A percentile compares a stretch with the other conserved stretches of the same genome.
Evolutionary conservation across 2,888 invertebrate genomes (phyloP).

Genomic region (Philereme vetulata): DNA sequence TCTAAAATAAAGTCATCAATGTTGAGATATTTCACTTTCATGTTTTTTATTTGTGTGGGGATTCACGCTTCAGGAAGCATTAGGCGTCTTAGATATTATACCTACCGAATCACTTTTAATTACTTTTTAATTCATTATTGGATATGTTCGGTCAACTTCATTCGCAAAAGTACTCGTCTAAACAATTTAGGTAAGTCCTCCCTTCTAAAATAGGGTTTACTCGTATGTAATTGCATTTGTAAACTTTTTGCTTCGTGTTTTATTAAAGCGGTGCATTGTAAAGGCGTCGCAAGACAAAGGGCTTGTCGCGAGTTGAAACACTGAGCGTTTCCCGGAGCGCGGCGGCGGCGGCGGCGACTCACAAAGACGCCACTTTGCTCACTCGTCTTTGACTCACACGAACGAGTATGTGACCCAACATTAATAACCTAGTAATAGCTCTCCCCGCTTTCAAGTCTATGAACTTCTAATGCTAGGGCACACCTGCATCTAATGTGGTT

Average conservation of each 20-base stretch:
- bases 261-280: constrained; percentile 52
- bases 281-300: constrained; percentile 71
- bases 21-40: constrained; percentile 60
- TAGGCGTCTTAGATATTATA: background rate
- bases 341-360: constrained; percentile 47
- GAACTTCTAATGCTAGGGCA: constrained; percentile 9
- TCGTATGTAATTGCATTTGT: constrained; percentile 42
- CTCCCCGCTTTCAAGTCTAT: constrained; percentile 32
- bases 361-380: constrained; percentile 79
- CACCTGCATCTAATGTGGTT: no score
- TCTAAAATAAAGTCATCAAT: constrained; percentile 71
- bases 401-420: constrained; percentile 71
- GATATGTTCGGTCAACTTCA: no score
- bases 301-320: constrained; percentile 64
- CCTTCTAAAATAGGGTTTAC: constrained; percentile 17
- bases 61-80: constrained; percentile 19
- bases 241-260: constrained; percentile 42
- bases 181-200: constrained; percentile 14
- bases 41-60: constrained; percentile 38
- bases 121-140: no score
- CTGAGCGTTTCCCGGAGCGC: constrained; percentile 53
- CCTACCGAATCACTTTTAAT: no score
- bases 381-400: constrained; percentile 72
- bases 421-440: constrained; percentile 77
- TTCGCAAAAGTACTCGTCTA: background rate